These are phyloP conservation scores for Lasioglossum lativentre DNA, from an alignment of 2,888 invertebrate species.

Conservation along the genomic window DNA sequence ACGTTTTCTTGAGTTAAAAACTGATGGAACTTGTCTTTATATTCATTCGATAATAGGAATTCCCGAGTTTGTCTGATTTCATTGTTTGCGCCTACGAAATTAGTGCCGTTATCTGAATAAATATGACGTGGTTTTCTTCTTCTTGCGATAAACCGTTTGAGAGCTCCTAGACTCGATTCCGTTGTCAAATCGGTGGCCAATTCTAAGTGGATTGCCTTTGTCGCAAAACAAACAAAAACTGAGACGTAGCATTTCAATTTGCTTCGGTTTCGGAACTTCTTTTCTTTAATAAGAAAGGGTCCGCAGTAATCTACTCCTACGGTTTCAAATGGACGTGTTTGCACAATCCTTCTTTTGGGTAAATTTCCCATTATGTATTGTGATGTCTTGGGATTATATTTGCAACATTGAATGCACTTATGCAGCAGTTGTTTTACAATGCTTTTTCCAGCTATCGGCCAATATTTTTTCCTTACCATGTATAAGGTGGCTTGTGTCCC, in stretches of 20 bases:
- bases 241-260: conserved; percentile 61
- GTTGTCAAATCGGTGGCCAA: neutral
- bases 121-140: neutral
- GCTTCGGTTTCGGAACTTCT: neutral
- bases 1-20: neutral
- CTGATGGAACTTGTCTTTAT: neutral
- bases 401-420: conserved; percentile 6
- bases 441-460: neutral
- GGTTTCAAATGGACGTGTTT: neutral
- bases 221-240: conserved; percentile 69
- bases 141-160: neutral
- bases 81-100: conserved; percentile 17
- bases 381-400: neutral
- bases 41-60: neutral
- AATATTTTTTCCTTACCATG: conserved; percentile 5
- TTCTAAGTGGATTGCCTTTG: conserved; percentile 1
- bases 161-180: neutral
- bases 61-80: neutral
- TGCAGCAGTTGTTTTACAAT: neutral
- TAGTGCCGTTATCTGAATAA: conserved; percentile 8
- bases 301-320: no score
- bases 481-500: neutral
- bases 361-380: conserved; percentile 6
- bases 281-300: conserved; percentile 6
- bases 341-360: neutral